Evolutionary conservation across 2,888 invertebrate genomes (phyloP).

Genomic region (Platycnemis pennipes): DNA sequence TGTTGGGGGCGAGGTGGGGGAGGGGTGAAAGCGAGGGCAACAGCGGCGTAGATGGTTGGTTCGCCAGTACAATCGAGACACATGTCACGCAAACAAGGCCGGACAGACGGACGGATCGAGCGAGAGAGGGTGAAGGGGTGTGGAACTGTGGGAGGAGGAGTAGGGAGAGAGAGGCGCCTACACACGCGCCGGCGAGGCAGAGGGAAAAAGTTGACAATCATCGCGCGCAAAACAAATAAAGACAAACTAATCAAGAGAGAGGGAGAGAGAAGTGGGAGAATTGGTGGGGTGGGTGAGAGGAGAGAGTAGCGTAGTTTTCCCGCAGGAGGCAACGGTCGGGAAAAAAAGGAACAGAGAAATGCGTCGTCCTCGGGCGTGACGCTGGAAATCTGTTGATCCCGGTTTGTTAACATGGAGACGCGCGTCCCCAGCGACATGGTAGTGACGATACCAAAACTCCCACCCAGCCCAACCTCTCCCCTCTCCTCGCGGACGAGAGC

Average conservation of each 20-base stretch:
- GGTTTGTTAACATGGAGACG: conserved; percentile 61
- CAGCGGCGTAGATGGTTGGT: not conserved
- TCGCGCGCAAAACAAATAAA: conserved; percentile 61
- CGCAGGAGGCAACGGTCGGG: not conserved
- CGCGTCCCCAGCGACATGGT: not conserved
- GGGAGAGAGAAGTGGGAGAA: not conserved
- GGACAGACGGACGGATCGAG: not conserved
- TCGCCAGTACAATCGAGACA: not conserved
- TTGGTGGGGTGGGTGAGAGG: not conserved
- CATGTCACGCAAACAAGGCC: not conserved
- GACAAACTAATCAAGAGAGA: conserved; percentile 59
- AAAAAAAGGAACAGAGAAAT: not conserved
- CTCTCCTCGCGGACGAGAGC: not conserved
- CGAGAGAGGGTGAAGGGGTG: not conserved
- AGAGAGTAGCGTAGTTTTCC: not conserved
- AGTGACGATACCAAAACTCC: not conserved
- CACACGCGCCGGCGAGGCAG: conserved; percentile 31
- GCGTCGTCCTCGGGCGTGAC: conserved; percentile 42
- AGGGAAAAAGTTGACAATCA: conserved; percentile 66
- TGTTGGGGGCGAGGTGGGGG: too few species aligned
- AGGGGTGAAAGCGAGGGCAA: not conserved
- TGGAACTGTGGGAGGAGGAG: not conserved
- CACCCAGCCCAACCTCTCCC: not conserved
- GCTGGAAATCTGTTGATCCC: conserved; percentile 55
- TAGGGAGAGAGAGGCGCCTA: not conserved